Conservation (phyloP, 2,113 vertebrate species). For the Gallinago jamesoni region DNA sequence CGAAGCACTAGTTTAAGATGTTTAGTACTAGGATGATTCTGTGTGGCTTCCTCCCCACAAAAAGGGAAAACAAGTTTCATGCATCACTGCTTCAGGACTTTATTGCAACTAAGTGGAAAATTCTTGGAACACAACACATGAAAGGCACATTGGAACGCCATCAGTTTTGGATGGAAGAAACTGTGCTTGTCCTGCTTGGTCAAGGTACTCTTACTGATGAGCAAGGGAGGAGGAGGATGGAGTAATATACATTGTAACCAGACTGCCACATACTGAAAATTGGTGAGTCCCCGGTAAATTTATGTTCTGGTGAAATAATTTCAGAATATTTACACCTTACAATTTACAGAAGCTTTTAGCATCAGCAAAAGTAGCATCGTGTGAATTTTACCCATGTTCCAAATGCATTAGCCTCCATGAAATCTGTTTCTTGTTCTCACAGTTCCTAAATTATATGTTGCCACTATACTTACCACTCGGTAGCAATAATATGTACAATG, state of each 20-base stretch:
- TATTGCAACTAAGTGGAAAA: not conserved
- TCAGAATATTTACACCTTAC: not conserved
- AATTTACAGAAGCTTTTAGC: not conserved
- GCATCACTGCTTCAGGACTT: not conserved
- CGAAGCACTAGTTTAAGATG: not conserved
- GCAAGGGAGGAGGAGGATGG: not conserved
- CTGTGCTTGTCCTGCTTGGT: not conserved
- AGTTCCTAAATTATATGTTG: not conserved
- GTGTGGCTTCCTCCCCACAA: not conserved
- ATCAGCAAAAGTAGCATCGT: not conserved
- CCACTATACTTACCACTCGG: not conserved
- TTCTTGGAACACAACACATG: not conserved
- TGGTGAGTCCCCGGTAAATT: not conserved
- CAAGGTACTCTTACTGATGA: not conserved
- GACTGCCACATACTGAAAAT: not conserved
- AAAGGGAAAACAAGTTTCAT: not conserved
- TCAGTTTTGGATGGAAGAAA: not conserved
- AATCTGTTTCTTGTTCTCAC: not conserved
- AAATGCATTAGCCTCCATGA: not conserved
- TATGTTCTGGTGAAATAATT: not conserved
- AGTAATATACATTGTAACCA: not conserved
- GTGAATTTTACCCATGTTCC: not conserved
- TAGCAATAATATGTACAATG: not conserved
- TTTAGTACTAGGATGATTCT: not conserved
- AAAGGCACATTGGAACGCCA: not conserved